Conservation (phyloP, 2,113 vertebrate genomes). For the Engystomops pustulosus region DNA sequence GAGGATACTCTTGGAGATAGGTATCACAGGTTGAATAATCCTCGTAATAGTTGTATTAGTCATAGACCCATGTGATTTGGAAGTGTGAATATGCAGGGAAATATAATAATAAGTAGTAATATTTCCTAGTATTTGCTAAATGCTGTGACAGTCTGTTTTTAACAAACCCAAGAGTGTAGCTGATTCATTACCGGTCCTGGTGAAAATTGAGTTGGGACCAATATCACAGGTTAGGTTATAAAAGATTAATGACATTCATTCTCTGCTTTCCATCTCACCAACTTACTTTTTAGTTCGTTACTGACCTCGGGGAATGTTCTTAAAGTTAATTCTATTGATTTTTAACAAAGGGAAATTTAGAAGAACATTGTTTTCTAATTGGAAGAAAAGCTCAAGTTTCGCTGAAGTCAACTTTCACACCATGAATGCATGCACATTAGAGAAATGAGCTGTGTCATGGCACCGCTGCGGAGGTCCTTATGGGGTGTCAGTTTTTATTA, state of each 20-base stretch:
- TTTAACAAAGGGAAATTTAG: background rate
- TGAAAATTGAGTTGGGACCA: constrained; percentile 27
- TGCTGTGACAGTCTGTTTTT: background rate
- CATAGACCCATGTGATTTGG: constrained; percentile 14
- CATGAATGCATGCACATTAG: background rate
- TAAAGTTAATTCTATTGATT: constrained; percentile 19
- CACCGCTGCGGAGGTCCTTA: background rate
- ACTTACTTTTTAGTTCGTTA: constrained; percentile 19
- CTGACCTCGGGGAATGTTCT: constrained; percentile 23
- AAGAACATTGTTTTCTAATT: constrained; percentile 17
- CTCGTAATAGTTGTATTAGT: background rate
- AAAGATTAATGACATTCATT: constrained; percentile 43
- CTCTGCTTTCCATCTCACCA: background rate
- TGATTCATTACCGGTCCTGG: constrained; percentile 12
- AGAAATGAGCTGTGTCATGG: background rate
- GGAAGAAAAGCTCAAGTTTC: background rate
- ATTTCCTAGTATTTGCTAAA: constrained; percentile 33
- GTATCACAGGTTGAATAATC: background rate
- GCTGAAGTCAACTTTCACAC: constrained; percentile 1
- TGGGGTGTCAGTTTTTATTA: background rate
- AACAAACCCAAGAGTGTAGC: background rate
- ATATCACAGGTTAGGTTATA: constrained; percentile 10
- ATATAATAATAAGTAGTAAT: constrained; percentile 12
- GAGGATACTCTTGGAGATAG: background rate
- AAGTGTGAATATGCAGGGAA: constrained; percentile 22